Evolutionary conservation across 2,113 vertebrate genomes (phyloP).

Genomic region (Rynchops niger): DNA sequence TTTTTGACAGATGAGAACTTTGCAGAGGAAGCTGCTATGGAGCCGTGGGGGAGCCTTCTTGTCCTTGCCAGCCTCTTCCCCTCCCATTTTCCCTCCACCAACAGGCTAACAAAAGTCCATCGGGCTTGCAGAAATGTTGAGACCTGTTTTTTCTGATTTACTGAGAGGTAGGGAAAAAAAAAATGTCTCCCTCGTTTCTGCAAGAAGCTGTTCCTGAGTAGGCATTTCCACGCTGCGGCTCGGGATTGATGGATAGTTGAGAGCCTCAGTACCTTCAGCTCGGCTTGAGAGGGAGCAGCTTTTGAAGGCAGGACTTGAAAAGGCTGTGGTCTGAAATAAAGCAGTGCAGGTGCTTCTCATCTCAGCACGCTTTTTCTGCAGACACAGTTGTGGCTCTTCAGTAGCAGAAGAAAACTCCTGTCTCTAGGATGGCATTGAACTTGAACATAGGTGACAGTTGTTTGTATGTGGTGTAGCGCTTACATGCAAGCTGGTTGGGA

Average conservation of each 20-base stretch:
- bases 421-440: not conserved
- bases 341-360: not conserved
- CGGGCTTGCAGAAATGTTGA: accelerated
- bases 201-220: not conserved
- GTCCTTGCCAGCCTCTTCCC: not conserved
- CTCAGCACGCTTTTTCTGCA: not conserved
- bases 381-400: not conserved
- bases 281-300: not conserved
- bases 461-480: accelerated
- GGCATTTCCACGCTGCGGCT: not conserved
- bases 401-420: not conserved
- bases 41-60: not conserved
- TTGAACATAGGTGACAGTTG: accelerated
- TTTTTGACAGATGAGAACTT: not conserved
- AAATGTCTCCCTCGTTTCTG: not conserved
- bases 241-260: not conserved
- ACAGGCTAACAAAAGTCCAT: not conserved
- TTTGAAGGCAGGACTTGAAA: not conserved
- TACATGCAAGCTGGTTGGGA: accelerated
- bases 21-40: not conserved
- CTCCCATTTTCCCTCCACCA: not conserved
- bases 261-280: not conserved
- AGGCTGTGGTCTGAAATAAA: not conserved
- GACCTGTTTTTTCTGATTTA: not conserved
- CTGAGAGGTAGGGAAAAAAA: not conserved